These are phyloP conservation scores for Craterocephalus amniculus DNA, from an alignment of 2,797 vertebrate genomes.

Conservation along the genomic window DNA sequence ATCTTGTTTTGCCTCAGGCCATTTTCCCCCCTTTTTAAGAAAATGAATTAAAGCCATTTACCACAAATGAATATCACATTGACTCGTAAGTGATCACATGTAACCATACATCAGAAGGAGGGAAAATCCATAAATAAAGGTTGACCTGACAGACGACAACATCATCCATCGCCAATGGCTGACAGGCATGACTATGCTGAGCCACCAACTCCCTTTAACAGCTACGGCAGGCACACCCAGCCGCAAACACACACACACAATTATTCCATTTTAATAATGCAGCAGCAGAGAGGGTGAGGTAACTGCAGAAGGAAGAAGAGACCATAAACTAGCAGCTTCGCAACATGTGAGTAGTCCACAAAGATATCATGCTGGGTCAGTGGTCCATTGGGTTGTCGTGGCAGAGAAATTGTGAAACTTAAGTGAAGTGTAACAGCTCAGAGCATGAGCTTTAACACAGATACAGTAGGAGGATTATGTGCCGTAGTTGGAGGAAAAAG, in stretches of 20 bases:
- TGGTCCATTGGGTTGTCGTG: conserved; percentile 13
- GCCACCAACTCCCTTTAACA: neutral
- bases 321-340: neutral
- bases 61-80: conserved; percentile 33
- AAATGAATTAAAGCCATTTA: conserved; percentile 7
- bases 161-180: conserved; percentile 8
- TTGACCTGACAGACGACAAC: conserved; percentile 7
- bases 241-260: conserved; percentile 54
- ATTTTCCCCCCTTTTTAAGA: conserved; percentile 11
- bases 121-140: conserved; percentile 9
- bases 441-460: conserved; percentile 13
- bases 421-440: conserved; percentile 29
- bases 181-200: conserved; percentile 8
- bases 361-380: conserved; percentile 12
- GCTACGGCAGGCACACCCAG: neutral
- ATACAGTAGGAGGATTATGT: conserved; percentile 10
- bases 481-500: neutral
- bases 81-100: conserved; percentile 44
- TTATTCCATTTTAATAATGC: conserved; percentile 44
- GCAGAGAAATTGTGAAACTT: conserved; percentile 17
- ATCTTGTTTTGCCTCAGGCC: conserved; percentile 33
- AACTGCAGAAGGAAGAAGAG: conserved; percentile 1
- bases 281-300: neutral
- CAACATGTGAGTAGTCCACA: conserved; percentile 4
- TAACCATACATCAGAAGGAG: conserved; percentile 25